Base-by-base conservation (phyloP, 2,113 vertebrate species). In the Pongo abelii region DNA sequence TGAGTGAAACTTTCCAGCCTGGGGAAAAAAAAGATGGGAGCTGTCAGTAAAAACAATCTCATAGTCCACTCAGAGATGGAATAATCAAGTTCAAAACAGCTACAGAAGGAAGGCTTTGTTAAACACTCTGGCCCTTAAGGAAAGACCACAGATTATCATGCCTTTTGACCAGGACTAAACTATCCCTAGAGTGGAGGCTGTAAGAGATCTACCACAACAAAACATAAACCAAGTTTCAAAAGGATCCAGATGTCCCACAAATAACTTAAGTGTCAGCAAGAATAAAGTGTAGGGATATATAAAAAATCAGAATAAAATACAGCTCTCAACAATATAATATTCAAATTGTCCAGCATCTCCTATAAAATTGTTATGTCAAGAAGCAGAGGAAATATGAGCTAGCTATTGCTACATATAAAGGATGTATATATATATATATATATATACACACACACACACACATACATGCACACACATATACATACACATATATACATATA, bases 1-100 rank as follows among this genome's bases (percentile, higher is more conserved):
- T 67, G 32, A 67, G 64, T 27, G 32, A 93, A 93, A 67, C 32
- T 67, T 46, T 43, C 10, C 12, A 64, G 46, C 30, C 13, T 61
- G 30, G 75, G 72, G 16, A 61, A 5, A 84, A 59, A 84, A 61
- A 67, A 32, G 25, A 67, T 5, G 14, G 40, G 25, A n/a, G 40
- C 12, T 4, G 5, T 93, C 43, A 81, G 69, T 23, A 30, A 88
- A 55, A 74, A 57, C 46, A 81, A 80, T 79, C 32, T 85, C 17
- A 69, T 16, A 70, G 38, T 85, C 90, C 67, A 43, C 20, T 89
- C 20, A 59, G n/a, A 18, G 1, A 1, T 75, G 14, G 43, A 35
- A 90, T 32, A 89, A 74, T 79, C 67, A 79, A 79, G 43, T 80
- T 85, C 64, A 30, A 90, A 88, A 67, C 52, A 89, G 16, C 22